Percentiles rank a stretch among this genome's conserved stretches.
Conservation (phyloP, 2,797 vertebrate species). For the Psittacula echo region DNA sequence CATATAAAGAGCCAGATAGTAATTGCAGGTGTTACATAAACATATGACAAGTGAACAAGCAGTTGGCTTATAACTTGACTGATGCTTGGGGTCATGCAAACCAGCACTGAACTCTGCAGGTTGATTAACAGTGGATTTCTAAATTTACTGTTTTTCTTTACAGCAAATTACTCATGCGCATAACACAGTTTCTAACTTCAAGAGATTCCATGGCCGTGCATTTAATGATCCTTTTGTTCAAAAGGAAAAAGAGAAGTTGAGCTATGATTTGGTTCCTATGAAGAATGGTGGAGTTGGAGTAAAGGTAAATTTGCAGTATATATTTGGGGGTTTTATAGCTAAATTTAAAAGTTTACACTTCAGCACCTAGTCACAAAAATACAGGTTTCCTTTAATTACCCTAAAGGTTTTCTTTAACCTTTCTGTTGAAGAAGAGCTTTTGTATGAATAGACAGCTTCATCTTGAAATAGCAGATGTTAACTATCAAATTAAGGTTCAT, state of each 20-base stretch:
- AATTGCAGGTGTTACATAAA: not conserved
- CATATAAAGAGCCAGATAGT: not conserved
- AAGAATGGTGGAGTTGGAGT: conserved; percentile 82
- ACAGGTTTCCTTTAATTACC: not conserved
- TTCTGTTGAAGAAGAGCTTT: not conserved
- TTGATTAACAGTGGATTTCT: not conserved
- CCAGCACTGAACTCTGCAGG: not conserved
- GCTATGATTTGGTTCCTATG: conserved; percentile 81
- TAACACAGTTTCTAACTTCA: conserved; percentile 83
- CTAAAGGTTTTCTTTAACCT: not conserved
- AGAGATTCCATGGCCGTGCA: conserved; percentile 81
- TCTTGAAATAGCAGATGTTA: not conserved
- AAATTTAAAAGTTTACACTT: not conserved
- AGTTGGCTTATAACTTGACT: not conserved
- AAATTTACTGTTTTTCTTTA: conserved; percentile 14
- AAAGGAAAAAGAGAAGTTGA: conserved; percentile 77
- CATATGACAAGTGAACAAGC: not conserved
- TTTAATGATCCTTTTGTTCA: conserved; percentile 83
- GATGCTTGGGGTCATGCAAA: not conserved
- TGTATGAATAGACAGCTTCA: not conserved
- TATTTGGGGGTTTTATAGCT: not conserved
- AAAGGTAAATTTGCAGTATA: conserved; percentile 74
- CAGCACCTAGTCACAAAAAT: not conserved
- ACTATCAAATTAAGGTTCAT: not conserved
- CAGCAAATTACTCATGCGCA: conserved; percentile 84